These are phyloP conservation scores for Dipodomys stephensi DNA, from an alignment of 2,113 vertebrate species.

Conservation along the genomic window DNA sequence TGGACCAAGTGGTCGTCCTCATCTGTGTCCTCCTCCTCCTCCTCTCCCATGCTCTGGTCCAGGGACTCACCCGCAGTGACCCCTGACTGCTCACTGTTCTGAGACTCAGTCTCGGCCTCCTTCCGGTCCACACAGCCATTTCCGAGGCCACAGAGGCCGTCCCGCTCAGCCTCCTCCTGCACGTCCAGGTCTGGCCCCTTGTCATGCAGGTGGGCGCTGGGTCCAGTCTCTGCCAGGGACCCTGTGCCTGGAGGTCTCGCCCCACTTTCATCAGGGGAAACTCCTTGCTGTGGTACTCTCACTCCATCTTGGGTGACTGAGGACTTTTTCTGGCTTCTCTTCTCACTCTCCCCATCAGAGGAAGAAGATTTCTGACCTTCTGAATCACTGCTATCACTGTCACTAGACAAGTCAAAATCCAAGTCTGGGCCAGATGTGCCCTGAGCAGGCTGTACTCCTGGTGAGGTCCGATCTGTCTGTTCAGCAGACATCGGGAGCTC, in stretches of 20 bases:
- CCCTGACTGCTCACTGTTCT: slow-evolving; percentile 96
- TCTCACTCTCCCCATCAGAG: slow-evolving; percentile 88
- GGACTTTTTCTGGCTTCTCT: slow-evolving; percentile 78
- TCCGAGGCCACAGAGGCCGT: slow-evolving; percentile 88
- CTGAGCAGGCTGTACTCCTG: slow-evolving; percentile 62
- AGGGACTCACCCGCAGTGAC: slow-evolving; percentile 95
- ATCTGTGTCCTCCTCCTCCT: slow-evolving; percentile 91
- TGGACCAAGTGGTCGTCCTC: slow-evolving; percentile 96
- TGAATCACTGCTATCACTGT: slow-evolving; percentile 89
- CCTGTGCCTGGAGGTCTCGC: slow-evolving; percentile 65
- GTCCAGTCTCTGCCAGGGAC: slow-evolving; percentile 70
- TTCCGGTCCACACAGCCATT: slow-evolving; percentile 92
- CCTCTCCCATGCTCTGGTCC: slow-evolving; percentile 96
- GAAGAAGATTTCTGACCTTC: slow-evolving; percentile 85
- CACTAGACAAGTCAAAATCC: slow-evolving; percentile 95
- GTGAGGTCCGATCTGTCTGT: neutral
- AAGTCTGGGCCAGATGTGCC: slow-evolving; percentile 85
- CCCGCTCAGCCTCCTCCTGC: slow-evolving; percentile 85
- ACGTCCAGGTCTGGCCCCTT: slow-evolving; percentile 77
- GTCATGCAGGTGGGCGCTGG: slow-evolving; percentile 44
- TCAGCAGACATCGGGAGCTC: neutral
- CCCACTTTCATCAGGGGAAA: neutral
- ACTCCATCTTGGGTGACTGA: slow-evolving; percentile 48
- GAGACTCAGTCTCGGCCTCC: slow-evolving; percentile 96
- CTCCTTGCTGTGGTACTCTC: slow-evolving; percentile 38